Percentiles rank a stretch among this genome's conserved stretches.
These are phyloP conservation scores for Pseudochromis fuscus DNA, from an alignment of 2,797 vertebrate genomes.

Conservation along the genomic window DNA sequence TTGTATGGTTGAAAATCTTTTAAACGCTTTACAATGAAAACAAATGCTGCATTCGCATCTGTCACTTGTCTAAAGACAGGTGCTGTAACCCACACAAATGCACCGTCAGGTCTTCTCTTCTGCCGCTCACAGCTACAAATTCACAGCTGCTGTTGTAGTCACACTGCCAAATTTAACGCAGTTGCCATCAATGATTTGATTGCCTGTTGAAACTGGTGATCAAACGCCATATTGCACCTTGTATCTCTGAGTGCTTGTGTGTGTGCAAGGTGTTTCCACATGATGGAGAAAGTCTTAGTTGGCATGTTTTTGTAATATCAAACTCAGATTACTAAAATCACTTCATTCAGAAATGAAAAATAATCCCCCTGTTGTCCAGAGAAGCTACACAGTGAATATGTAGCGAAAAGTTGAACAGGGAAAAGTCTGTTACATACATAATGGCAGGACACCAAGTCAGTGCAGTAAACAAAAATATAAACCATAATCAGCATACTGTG, in stretches of 20 bases:
- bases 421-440: no score
- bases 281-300: constrained; percentile 10
- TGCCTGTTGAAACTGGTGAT: constrained; percentile 56
- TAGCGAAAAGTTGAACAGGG: no score
- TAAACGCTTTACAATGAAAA: constrained; percentile 42
- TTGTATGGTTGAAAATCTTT: constrained; percentile 30
- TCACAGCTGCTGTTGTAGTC: constrained; percentile 28
- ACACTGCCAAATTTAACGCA: constrained; percentile 26
- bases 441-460: no score
- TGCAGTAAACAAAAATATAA: no score
- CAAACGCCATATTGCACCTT: constrained; percentile 36
- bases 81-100: constrained; percentile 31
- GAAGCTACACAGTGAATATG: no score
- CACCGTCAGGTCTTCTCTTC: constrained; percentile 19
- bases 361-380: no score
- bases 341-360: no score
- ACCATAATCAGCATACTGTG: background rate
- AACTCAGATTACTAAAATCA: constrained; percentile 7
- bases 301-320: constrained; percentile 34
- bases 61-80: constrained; percentile 30
- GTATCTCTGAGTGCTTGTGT: constrained; percentile 33
- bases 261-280: no score
- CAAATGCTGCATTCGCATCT: constrained; percentile 50
- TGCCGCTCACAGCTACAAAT: constrained; percentile 20
- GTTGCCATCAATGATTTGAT: constrained; percentile 48